These are phyloP conservation scores for Sylvia atricapilla DNA, from an alignment of 2,113 vertebrate genomes.

Conservation along the genomic window DNA sequence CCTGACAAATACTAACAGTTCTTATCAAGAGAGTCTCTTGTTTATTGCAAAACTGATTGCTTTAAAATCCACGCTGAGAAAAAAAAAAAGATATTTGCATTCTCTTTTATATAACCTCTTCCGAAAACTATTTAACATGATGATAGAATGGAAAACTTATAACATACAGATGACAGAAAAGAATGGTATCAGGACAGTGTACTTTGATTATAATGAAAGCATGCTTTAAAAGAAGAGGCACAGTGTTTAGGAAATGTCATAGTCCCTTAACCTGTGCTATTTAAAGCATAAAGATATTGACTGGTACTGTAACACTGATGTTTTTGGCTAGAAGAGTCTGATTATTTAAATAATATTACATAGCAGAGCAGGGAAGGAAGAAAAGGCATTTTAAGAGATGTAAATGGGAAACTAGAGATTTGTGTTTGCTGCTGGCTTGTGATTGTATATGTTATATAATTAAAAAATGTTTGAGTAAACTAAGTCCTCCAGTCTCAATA, in stretches of 20 bases:
- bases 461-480: not conserved
- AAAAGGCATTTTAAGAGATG: not conserved
- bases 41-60: slow-evolving; percentile 38
- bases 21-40: not conserved
- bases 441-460: not conserved
- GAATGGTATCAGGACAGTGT: not conserved
- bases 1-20: slow-evolving; percentile 29
- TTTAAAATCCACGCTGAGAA: not conserved
- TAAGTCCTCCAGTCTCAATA: not conserved
- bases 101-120: slow-evolving; percentile 1
- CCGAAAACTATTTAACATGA: not conserved
- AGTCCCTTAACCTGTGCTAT: not conserved
- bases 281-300: not conserved
- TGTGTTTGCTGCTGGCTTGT: not conserved
- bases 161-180: not conserved
- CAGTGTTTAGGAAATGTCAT: not conserved
- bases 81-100: not conserved
- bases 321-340: not conserved
- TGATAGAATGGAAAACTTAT: not conserved
- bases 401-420: not conserved
- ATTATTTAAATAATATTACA: not conserved
- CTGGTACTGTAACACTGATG: not conserved
- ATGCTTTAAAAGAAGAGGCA: not conserved
- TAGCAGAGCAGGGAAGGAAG: accelerated
- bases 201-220: not conserved